Evolutionary conservation across 2,888 invertebrate species (phyloP).

Genomic region (Aphodius sticticus): DNA sequence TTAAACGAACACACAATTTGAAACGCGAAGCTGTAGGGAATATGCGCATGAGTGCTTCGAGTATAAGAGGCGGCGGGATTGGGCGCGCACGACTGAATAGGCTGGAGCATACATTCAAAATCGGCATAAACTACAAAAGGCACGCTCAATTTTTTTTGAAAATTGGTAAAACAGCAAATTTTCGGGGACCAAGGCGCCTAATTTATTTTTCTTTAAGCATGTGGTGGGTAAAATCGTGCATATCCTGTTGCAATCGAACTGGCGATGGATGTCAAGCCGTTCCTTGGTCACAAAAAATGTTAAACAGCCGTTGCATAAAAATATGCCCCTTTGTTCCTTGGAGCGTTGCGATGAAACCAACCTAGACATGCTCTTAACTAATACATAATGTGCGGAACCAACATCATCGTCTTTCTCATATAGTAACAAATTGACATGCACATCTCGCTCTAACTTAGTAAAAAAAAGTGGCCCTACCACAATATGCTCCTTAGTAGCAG

Average conservation of each 20-base stretch:
- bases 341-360: not conserved
- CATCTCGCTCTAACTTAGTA: not conserved
- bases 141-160: not conserved
- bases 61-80: too few species aligned
- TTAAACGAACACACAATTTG: too few species aligned
- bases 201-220: not conserved
- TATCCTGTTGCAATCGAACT: not conserved
- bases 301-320: not conserved
- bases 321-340: not conserved
- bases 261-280: not conserved
- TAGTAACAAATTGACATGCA: not conserved
- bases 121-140: too few species aligned
- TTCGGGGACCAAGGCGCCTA: not conserved
- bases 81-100: too few species aligned
- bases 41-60: too few species aligned
- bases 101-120: too few species aligned
- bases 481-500: not conserved
- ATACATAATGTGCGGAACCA: not conserved
- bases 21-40: too few species aligned
- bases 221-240: not conserved
- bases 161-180: not conserved
- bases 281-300: not conserved
- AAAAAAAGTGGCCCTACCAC: slow-evolving; percentile 9
- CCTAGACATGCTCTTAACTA: not conserved
- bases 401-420: not conserved